Conservation (phyloP, 2,797 vertebrate species). For the Sebastes minor region DNA sequence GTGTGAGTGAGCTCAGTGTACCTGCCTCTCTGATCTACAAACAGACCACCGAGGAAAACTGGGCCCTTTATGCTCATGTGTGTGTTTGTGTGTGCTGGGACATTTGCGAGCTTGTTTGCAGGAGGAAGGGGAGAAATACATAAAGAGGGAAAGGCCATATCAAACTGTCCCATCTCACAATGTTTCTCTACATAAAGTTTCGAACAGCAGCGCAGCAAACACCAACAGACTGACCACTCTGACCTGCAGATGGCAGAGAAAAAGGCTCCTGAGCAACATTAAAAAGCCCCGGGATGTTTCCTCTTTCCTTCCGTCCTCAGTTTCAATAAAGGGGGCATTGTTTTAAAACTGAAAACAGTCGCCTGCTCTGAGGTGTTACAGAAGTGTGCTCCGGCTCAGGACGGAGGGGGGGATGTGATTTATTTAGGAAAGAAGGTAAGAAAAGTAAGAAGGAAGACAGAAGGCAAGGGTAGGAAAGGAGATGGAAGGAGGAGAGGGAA, state of each 20-base stretch:
- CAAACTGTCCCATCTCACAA: slow-evolving; percentile 13
- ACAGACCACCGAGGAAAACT: slow-evolving; percentile 37
- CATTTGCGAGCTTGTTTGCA: slow-evolving; percentile 34
- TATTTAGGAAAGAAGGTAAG: slow-evolving; percentile 9
- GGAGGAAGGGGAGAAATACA: neutral
- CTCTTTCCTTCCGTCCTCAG: slow-evolving; percentile 39
- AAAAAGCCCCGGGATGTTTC: slow-evolving; percentile 53
- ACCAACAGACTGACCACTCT: slow-evolving; percentile 14
- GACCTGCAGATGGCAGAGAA: slow-evolving; percentile 25
- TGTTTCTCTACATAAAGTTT: neutral
- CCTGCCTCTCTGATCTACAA: slow-evolving; percentile 49
- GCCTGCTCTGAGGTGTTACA: slow-evolving; percentile 57
- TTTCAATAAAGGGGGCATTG: slow-evolving; percentile 70
- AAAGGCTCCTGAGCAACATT: slow-evolving; percentile 8
- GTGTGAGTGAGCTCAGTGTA: slow-evolving; percentile 41
- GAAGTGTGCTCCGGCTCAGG: slow-evolving; percentile 43
- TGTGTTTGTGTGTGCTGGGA: neutral
- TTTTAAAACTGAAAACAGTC: slow-evolving; percentile 58
- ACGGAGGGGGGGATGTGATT: neutral
- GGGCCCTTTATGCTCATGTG: slow-evolving; percentile 9
- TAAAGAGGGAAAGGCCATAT: neutral
- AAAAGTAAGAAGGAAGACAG: neutral
- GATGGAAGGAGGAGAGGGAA: neutral
- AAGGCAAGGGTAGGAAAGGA: neutral
- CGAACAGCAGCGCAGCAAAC: slow-evolving; percentile 2